Evolutionary conservation across 2,797 vertebrate species (phyloP), one percentile per base, ranked within the genome.

Genomic region (Periparus ater): DNA sequence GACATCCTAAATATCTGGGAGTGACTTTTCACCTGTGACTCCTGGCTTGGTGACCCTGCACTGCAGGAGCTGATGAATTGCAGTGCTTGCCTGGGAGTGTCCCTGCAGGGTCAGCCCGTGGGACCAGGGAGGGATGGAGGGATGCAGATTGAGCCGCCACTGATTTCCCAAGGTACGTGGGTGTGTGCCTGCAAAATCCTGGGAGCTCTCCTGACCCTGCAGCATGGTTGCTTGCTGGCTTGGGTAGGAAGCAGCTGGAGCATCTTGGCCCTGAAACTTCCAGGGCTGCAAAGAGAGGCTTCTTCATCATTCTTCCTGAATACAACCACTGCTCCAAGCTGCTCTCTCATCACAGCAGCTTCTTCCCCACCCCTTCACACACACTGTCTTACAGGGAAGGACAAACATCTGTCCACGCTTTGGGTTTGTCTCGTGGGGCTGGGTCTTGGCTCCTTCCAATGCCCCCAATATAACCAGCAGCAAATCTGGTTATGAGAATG

Each of bases 121-220:
- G 58, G 19, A 47, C 19, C 2, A 3, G 47, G 48, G 20, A 76
- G 25, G n/a, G 48, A 62, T 38, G 53, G 26, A 87, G 58, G 29
- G 51, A 38, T 53, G 21, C 22, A 62, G 38, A 19, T 22, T 55
- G 89, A 86, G n/a, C n/a, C 2, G 3, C 44, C 19, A 7, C 27
- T 0, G 3, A 17, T 18, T 57, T 68, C 74, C 71, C 0, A 1
- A 48, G 17, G 30, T 0, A 1, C 0, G 0, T 40, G 18, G 27
- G 13, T 44, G 27, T 42, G 34, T 16, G n/a, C 38, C 63, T 91
- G 85, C 38, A 75, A 79, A 58, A 85, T 57, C 58, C 38, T 4
- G 1, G 74, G 29, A 78, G 13, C 62, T 48, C 0, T 0, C 30
- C 16, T 61, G 63, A 38, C 32, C 44, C 26, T 2, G 4, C 62